Percentiles rank a stretch among this genome's conserved stretches.
Conservation (phyloP, 2,113 vertebrate species). For the Perccottus glenii region DNA sequence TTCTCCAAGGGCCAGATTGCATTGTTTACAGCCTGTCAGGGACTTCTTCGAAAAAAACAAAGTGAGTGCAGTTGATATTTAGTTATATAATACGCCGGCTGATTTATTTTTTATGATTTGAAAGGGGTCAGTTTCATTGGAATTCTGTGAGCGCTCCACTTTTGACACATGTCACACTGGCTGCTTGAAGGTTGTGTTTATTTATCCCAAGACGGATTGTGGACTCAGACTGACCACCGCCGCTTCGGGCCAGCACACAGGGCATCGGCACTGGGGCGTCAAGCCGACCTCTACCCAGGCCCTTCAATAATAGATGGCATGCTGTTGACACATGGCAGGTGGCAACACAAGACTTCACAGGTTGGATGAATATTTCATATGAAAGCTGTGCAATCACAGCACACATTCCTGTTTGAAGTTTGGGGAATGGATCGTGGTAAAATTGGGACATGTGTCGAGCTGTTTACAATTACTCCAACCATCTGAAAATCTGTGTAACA, state of each 20-base stretch:
- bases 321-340: conserved; percentile 76
- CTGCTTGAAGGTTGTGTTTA: conserved; percentile 28
- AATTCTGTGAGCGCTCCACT: not conserved
- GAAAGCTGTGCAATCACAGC: conserved; percentile 78
- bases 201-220: conserved; percentile 47
- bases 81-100: conserved; percentile 1
- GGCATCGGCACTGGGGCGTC: conserved; percentile 45
- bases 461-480: conserved; percentile 71
- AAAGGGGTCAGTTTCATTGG: conserved; percentile 18
- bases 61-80: conserved; percentile 7
- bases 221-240: conserved; percentile 54
- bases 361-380: conserved; percentile 81
- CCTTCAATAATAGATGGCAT: conserved; percentile 77
- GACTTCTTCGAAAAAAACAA: conserved; percentile 38
- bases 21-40: conserved; percentile 42
- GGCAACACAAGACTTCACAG: conserved; percentile 79
- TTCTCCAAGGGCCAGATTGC: conserved; percentile 34
- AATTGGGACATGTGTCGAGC: conserved; percentile 73
- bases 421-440: conserved; percentile 62
- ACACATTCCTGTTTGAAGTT: conserved; percentile 74
- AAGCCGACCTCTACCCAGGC: conserved; percentile 62
- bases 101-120: conserved; percentile 17
- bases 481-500: conserved; percentile 70
- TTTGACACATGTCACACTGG: conserved; percentile 8
- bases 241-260: conserved; percentile 49